A percentile compares a stretch with the other conserved stretches of the same genome.
These are phyloP conservation scores for Spizaetus ornatus DNA, from an alignment of 2,113 vertebrate genomes.

Conservation along the genomic window DNA sequence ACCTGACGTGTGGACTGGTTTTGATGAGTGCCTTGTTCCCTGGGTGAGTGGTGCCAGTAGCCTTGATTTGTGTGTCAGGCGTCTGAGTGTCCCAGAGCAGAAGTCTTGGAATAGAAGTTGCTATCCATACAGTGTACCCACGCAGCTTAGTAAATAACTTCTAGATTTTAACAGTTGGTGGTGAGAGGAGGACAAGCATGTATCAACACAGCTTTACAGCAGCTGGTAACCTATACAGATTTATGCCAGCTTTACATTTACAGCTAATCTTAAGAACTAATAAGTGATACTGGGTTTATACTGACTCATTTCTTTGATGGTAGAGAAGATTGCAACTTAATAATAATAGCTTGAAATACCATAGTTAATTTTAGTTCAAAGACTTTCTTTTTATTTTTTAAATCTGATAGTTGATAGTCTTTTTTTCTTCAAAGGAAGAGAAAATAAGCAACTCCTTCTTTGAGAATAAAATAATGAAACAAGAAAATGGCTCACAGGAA, in stretches of 20 bases:
- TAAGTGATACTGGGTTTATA: neutral
- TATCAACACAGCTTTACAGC: neutral
- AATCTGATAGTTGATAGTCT: neutral
- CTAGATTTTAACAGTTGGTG: neutral
- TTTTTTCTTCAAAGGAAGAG: slow-evolving; percentile 24
- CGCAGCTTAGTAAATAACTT: neutral
- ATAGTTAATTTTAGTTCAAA: slow-evolving; percentile 35
- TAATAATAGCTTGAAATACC: neutral
- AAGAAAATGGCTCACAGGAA: neutral
- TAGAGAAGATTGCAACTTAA: neutral
- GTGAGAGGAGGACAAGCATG: neutral
- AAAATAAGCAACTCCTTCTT: slow-evolving; percentile 8
- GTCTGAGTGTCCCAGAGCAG: neutral
- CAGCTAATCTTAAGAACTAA: neutral
- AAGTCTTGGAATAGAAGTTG: neutral
- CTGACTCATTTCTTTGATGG: neutral
- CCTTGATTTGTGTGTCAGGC: neutral
- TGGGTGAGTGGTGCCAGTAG: neutral
- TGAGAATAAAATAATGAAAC: slow-evolving; percentile 30
- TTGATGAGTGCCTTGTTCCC: neutral
- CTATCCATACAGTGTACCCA: neutral
- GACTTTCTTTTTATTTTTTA: neutral
- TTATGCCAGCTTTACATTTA: neutral
- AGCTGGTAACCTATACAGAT: neutral
- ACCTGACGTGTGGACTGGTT: neutral